Evolutionary conservation across 2,113 vertebrate species (phyloP), one percentile per base, ranked within the genome.

Genomic region (Carassius carassius): DNA sequence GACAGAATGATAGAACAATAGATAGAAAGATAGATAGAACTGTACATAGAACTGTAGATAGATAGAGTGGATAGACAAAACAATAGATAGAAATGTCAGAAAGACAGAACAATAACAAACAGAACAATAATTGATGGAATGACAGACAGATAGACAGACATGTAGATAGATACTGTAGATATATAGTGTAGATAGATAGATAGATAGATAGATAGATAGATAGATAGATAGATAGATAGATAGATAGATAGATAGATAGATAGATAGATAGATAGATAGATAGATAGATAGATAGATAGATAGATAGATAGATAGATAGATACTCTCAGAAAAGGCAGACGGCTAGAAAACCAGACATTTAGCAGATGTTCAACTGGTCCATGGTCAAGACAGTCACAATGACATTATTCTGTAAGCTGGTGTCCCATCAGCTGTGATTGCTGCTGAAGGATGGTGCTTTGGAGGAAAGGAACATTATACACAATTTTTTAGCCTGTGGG

Each of bases 231-330:
- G 23, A 63, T 4, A 4, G 23, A 63, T 12, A 1, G 60, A 62
- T 4, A 11, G 60, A 63, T 0, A 5, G 5, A 65, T 1, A 5
- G 62, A 29, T 2, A 5, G 62, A 65, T 2, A 3, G 23, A 25
- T 1, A 0, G 8, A 62, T 1, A 3, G 10, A 63, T 5, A 4
- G n/a, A 63, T 0, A 0, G n/a, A 63, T 2, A 12, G n/a, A 62
- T 44, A 44, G 8, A 10, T 44, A 10, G 41, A 44, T 10, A 3
- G 44, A 47, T 11, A 10, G 58, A n/a, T 60, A 1, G 58, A n/a
- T 11, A n/a, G 19, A 60, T 11, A 23, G 23, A 44, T 2, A 11
- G 44, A 44, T 3, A 11, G 44, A 47, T 3, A 47, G 8, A 21
- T 41, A 37, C 37, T 41, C 37, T 41, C 37, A 41, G 37, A 41